A percentile compares a stretch with the other conserved stretches of the same genome.
These are phyloP conservation scores for Aelia acuminata DNA, from an alignment of 2,888 invertebrate genomes.

Conservation along the genomic window DNA sequence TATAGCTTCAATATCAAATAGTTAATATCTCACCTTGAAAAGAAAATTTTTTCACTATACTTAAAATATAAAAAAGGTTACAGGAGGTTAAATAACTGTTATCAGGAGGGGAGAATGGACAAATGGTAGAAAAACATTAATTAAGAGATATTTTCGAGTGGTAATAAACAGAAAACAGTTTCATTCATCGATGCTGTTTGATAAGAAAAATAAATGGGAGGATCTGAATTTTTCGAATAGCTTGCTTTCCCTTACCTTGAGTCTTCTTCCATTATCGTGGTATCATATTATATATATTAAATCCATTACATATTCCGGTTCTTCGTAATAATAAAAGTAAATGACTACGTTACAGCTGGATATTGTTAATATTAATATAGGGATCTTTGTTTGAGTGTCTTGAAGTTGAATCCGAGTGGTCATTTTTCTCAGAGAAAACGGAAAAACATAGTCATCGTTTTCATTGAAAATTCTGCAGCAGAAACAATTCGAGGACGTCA, in stretches of 20 bases:
- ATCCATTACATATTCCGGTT: too few relatives aligned
- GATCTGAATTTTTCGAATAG: not conserved
- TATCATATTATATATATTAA: too few relatives aligned
- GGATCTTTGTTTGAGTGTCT: not conserved
- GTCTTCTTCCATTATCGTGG: not conserved
- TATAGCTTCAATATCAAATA: too few relatives aligned
- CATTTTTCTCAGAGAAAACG: not conserved
- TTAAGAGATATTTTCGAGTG: not conserved
- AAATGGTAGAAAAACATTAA: not conserved
- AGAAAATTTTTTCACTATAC: not conserved
- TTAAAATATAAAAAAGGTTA: not conserved
- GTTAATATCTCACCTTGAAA: not conserved
- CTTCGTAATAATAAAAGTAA: too few relatives aligned
- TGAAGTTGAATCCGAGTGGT: not conserved
- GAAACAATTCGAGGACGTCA: not conserved
- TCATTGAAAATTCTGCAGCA: not conserved
- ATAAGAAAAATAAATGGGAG: not conserved
- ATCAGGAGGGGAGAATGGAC: not conserved
- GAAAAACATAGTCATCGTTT: constrained; percentile 5
- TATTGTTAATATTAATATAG: not conserved
- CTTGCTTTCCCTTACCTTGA: constrained; percentile 7
- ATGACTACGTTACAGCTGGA: not conserved
- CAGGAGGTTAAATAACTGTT: not conserved
- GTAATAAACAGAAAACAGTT: not conserved
- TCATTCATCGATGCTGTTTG: not conserved